phyloP scores from a whole-genome alignment of 2,888 invertebrate genomes.

The Torymus texanus region DNA sequence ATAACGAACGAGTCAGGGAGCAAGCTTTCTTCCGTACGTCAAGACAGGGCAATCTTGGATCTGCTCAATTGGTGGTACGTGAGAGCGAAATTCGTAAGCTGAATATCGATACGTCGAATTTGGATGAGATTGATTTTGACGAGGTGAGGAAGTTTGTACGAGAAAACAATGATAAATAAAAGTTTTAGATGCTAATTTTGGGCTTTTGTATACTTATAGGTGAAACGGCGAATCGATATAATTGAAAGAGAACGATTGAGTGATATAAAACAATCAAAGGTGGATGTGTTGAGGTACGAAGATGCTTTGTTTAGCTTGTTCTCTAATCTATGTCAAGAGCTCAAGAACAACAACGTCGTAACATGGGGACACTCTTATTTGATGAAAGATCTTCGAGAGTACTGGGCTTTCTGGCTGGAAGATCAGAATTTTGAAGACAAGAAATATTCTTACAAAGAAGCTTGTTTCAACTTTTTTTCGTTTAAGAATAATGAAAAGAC shows the following conservation, averaged over 20 bases:
- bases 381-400: conserved; percentile 55
- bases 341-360: conserved; percentile 54
- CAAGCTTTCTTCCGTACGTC: conserved; percentile 54
- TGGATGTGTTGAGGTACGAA: conserved; percentile 53
- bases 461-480: conserved; percentile 47
- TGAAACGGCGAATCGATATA: conserved; percentile 49
- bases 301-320: conserved; percentile 51
- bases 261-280: conserved; percentile 51
- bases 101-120: conserved; percentile 37
- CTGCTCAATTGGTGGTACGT: conserved; percentile 47
- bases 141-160: conserved; percentile 23
- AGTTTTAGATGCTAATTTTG: not conserved
- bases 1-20: conserved; percentile 53
- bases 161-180: no score
- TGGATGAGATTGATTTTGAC: conserved; percentile 47
- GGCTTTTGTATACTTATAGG: conserved; percentile 10
- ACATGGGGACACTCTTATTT: conserved; percentile 56
- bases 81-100: conserved; percentile 49
- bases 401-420: conserved; percentile 55
- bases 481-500: conserved; percentile 52
- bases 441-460: conserved; percentile 51
- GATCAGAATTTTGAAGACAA: conserved; percentile 56
- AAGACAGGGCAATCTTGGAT: conserved; percentile 49
- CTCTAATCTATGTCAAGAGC: conserved; percentile 53
- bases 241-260: conserved; percentile 47